Evolutionary conservation across 2,888 invertebrate species (phyloP), one percentile per base, ranked within the genome.

Genomic region (Xiphydria camelus): DNA sequence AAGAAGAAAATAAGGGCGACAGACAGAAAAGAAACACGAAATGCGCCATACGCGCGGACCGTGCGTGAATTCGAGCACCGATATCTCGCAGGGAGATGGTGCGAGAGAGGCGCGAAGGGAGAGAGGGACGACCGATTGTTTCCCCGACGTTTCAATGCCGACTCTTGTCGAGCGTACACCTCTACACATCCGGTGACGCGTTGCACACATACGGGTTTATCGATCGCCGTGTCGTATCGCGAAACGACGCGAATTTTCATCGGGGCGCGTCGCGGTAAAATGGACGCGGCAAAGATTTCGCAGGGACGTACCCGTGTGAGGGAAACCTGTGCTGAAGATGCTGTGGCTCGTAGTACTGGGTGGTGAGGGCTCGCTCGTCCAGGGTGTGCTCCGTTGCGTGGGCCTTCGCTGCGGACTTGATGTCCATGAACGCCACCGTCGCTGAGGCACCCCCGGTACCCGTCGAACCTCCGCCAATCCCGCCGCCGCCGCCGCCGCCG

Each of bases 361-460:
- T 93, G 77, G 89, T 89, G 79, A 91, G 86, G 70, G 87, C 84
- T 73, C 89, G 82, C 74, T 91, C 92, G 77, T 92, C 92, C 79
- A 94, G 77, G 76, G 88, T 88, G 80, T 93, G 91, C 77, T 93
- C 92, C 70, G 87, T 86, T 77, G 89, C 89, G 79, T 93, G 91
- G 64, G 94, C 91, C 81, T 94, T 94, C 75, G 92, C 87, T 76
- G 94, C 94, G 73, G 93, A 93, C 82, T 91, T 92, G 82, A 94
- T 94, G 83, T 95, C 94, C 87, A 94, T 93, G 83, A 94, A 94
- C 79, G 91, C 91, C 80, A 92, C 91, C 76, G 91, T 89, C 78
- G 91, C 91, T 80, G 89, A 89, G 77, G 87, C 82, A 75, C 87
- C 80, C 75, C 80, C 77, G 77, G 79, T 84, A 78, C 82, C 81